Percentiles rank a stretch among this genome's conserved stretches.
These are phyloP conservation scores for Tenthredo notha DNA, from an alignment of 2,888 invertebrate genomes.

Conservation along the genomic window DNA sequence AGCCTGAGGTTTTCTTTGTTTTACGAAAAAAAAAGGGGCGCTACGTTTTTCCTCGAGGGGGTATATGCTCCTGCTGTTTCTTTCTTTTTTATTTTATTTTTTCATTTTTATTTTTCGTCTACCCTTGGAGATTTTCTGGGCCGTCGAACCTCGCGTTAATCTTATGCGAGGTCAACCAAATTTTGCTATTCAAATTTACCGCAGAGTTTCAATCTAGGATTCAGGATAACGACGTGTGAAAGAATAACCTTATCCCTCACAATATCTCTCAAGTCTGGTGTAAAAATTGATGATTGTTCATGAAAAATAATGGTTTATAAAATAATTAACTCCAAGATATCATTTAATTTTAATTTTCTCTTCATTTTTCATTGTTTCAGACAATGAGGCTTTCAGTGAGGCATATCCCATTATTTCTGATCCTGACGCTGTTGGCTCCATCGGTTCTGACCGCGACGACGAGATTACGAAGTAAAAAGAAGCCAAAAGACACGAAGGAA, in stretches of 20 bases:
- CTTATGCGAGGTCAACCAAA: constrained; percentile 19
- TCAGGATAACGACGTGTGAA: not conserved
- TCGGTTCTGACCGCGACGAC: constrained; percentile 56
- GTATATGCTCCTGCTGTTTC: constrained; percentile 43
- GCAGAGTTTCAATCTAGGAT: not conserved
- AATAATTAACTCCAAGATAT: not conserved
- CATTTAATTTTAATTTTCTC: not conserved
- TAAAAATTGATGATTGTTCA: not conserved
- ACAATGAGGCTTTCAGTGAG: constrained; percentile 40
- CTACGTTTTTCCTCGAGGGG: not conserved
- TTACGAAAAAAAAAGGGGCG: constrained; percentile 56
- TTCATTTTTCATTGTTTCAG: constrained; percentile 18
- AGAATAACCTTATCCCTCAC: not conserved
- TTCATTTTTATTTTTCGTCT: constrained; percentile 54
- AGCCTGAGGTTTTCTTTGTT: constrained; percentile 62
- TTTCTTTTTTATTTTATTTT: constrained; percentile 52
- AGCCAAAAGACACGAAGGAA: constrained; percentile 66
- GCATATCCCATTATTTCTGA: constrained; percentile 7
- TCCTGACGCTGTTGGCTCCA: constrained; percentile 30
- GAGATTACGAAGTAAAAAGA: constrained; percentile 67
- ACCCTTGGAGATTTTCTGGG: constrained; percentile 64
- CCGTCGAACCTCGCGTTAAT: constrained; percentile 66
- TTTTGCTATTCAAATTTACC: constrained; percentile 1
- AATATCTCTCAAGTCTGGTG: not conserved
- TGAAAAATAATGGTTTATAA: not conserved